Conservation (phyloP, 2,797 vertebrate genomes). For the Enteromius viviparus region DNA sequence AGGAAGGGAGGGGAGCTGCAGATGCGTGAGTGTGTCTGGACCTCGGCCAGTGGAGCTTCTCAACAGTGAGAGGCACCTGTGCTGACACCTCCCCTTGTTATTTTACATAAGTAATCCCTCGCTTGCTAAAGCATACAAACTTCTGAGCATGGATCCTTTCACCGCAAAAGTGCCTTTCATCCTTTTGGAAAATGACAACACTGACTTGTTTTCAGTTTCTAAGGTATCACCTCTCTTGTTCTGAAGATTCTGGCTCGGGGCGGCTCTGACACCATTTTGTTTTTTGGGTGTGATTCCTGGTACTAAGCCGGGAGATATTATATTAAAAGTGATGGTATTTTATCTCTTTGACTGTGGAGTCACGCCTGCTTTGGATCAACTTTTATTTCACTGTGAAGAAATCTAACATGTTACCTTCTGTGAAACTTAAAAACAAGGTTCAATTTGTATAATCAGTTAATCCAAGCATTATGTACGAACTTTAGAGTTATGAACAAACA, state of each 20-base stretch:
- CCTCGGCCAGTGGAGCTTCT: conserved; percentile 61
- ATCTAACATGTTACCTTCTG: neutral
- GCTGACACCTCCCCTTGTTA: conserved; percentile 59
- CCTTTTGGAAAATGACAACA: conserved; percentile 55
- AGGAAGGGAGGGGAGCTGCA: conserved; percentile 67
- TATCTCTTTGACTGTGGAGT: conserved; percentile 11
- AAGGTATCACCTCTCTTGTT: conserved; percentile 52
- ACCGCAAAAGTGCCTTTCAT: conserved; percentile 59
- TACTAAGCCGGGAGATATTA: conserved; percentile 43
- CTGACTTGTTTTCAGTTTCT: conserved; percentile 54
- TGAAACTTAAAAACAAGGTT: conserved; percentile 1
- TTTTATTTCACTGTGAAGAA: conserved; percentile 1
- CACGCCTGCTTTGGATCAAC: conserved; percentile 10
- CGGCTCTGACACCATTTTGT: conserved; percentile 43
- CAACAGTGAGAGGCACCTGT: conserved; percentile 75
- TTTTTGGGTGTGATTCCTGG: conserved; percentile 39
- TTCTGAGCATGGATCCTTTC: conserved; percentile 48
- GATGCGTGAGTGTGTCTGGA: conserved; percentile 76
- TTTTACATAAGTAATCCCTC: conserved; percentile 65
- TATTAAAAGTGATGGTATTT: conserved; percentile 13
- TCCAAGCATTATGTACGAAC: neutral
- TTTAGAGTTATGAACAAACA: neutral
- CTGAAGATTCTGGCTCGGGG: conserved; percentile 35
- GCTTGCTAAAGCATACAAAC: conserved; percentile 58
- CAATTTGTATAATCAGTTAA: neutral